These are phyloP conservation scores for Acrossocheilus wenchowensis DNA, from an alignment of 2,797 vertebrate genomes.

Conservation along the genomic window DNA sequence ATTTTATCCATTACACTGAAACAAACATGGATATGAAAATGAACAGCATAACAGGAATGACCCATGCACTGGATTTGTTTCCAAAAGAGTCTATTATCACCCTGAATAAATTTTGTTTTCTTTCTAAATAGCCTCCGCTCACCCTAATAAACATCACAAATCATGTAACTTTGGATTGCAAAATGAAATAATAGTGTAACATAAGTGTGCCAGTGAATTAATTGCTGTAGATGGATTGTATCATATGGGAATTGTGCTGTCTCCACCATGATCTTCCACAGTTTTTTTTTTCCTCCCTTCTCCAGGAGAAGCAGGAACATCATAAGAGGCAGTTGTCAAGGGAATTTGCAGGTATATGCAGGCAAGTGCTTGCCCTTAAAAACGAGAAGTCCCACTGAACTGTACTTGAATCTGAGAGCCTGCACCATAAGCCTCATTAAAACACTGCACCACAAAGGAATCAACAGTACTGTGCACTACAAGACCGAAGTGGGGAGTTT, in stretches of 20 bases:
- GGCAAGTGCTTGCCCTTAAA: slow-evolving; percentile 67
- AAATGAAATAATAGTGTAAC: slow-evolving; percentile 9
- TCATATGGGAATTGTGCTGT: slow-evolving; percentile 38
- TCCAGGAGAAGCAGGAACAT: slow-evolving; percentile 57
- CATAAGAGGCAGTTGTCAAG: slow-evolving; percentile 62
- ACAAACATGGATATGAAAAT: background rate
- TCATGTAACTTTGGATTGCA: slow-evolving; percentile 9
- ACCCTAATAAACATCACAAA: slow-evolving; percentile 22
- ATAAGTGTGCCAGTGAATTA: slow-evolving; percentile 41
- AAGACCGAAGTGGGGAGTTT: slow-evolving; percentile 44
- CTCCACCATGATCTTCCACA: slow-evolving; percentile 51
- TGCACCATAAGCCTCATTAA: slow-evolving; percentile 75
- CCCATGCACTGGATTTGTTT: slow-evolving; percentile 1
- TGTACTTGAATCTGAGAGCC: slow-evolving; percentile 60
- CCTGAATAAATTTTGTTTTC: slow-evolving; percentile 3
- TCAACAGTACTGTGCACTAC: slow-evolving; percentile 57
- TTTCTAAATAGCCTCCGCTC: background rate
- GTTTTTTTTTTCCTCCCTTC: background rate
- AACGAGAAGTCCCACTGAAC: slow-evolving; percentile 50
- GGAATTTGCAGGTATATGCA: slow-evolving; percentile 68
- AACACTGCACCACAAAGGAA: slow-evolving; percentile 65
- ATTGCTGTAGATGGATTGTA: slow-evolving; percentile 32
- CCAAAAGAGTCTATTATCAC: background rate
- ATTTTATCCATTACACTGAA: background rate
- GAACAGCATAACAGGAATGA: background rate